Conservation (phyloP, 2,797 vertebrate species). For the Leptodactylus fallax region DNA sequence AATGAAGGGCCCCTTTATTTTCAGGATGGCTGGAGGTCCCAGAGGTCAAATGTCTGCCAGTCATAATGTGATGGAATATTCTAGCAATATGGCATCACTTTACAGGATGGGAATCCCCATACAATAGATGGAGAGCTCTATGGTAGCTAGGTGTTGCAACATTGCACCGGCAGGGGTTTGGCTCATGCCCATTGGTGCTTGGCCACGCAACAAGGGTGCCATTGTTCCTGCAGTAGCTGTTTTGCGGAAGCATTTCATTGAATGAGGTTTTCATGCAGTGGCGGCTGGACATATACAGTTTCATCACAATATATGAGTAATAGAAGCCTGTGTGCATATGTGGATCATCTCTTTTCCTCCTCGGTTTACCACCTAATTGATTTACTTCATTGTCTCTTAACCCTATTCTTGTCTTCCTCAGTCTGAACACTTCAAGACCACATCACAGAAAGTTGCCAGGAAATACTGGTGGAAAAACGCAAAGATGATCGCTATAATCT, state of each 20-base stretch:
- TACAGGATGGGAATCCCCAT: no score
- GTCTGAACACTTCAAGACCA: conserved; percentile 93
- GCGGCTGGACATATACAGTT: no score
- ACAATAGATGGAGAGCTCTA: neutral
- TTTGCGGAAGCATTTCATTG: no score
- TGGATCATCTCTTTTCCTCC: neutral
- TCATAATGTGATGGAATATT: no score
- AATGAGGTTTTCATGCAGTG: no score
- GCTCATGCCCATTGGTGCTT: neutral
- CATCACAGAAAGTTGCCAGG: conserved; percentile 88
- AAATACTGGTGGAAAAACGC: conserved; percentile 94
- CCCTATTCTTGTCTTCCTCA: conserved; percentile 63
- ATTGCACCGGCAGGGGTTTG: no score
- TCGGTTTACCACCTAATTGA: neutral
- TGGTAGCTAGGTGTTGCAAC: neutral
- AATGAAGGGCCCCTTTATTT: neutral
- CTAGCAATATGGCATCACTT: no score
- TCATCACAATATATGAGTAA: no score
- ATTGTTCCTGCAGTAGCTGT: neutral
- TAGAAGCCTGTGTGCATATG: neutral
- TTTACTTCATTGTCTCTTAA: neutral
- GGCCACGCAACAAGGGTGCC: neutral
- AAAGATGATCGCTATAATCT: conserved; percentile 85
- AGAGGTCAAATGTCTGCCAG: neutral
- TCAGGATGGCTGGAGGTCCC: neutral